Base-by-base conservation (phyloP, 2,888 invertebrate genomes). In the Leptinotarsa haldemani region DNA sequence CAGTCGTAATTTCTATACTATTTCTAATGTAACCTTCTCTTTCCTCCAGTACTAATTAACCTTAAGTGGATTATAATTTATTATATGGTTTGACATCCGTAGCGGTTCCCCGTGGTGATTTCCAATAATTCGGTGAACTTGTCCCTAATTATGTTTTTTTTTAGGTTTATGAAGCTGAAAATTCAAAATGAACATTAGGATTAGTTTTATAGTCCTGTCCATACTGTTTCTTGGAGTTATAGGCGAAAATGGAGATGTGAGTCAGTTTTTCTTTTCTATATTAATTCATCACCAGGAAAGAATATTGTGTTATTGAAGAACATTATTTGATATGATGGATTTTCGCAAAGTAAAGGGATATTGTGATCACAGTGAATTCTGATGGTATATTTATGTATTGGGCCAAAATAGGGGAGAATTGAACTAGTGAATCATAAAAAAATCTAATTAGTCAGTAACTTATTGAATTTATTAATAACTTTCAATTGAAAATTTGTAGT, bases 131-230 rank as follows among this genome's bases (percentile, higher is more conserved):
- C 40, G 1, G 30, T 61, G 56, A 61, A 30, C 61, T 61, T 40
- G n/a, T n/a, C 16, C 4, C n/a, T 61, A 15, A 18, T 61, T 63
- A 40, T 52, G 30, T 61, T 67, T 66, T 64, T 52, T 25, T 67
- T 77, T 71, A 75, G 73, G 56, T 67, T 76, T 77, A 77, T 77
- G 75, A 53, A 66, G 72, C 73, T 61, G 65, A 66, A 63, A 30
- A 52, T 65, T 65, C 70, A 73, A 61, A 64, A 77, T 77, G 77
- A 74, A 69, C 58, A 70, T 65, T 71, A 76, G 74, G 52, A 69
- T 74, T 69, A 68, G 68, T 64, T 53, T 47, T 20, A 18, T 74
- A 56, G 9, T 73, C 40, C 69, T 77, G 30, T 69, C 72, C 13
- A 25, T 70, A 22, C 64, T 77, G 66, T 74, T 70, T 67, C 65